Conservation (phyloP, 1,140 invertebrate species). For the Atta texana region DNA sequence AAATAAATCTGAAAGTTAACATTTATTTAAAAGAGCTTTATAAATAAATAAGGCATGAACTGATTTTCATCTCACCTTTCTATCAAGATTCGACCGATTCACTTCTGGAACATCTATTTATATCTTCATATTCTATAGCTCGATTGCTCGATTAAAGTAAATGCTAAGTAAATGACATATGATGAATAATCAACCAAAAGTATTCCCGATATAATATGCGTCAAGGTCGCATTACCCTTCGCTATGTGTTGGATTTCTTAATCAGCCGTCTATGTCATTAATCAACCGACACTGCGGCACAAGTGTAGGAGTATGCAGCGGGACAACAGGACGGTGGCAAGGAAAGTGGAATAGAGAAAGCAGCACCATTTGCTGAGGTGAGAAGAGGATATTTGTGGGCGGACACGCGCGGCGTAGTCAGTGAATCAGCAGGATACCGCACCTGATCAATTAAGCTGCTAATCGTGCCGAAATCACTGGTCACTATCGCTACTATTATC, state of each 20-base stretch:
- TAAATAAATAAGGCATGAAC: not conserved
- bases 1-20: not conserved
- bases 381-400: constrained; percentile 1
- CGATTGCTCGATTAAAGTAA: not conserved
- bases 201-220: not conserved
- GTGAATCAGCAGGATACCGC: constrained; percentile 63
- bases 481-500: constrained; percentile 54
- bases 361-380: not conserved
- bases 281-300: constrained; percentile 40
- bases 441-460: constrained; percentile 77
- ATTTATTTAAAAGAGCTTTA: not conserved
- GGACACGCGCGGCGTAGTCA: constrained; percentile 22
- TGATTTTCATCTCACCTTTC: not conserved
- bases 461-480: constrained; percentile 68
- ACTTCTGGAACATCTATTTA: constrained; percentile 38
- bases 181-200: not conserved
- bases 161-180: not conserved
- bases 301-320: constrained; percentile 23
- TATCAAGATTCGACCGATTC: constrained; percentile 4
- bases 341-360: not conserved
- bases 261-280: constrained; percentile 40
- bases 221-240: not conserved
- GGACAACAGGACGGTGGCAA: not conserved
- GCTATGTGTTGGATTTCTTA: constrained; percentile 11
- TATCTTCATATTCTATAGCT: constrained; percentile 31